A percentile compares a stretch with the other conserved stretches of the same genome.
These are phyloP conservation scores for Lithobates sylvaticus DNA, from an alignment of 2,797 vertebrate species.

Conservation along the genomic window DNA sequence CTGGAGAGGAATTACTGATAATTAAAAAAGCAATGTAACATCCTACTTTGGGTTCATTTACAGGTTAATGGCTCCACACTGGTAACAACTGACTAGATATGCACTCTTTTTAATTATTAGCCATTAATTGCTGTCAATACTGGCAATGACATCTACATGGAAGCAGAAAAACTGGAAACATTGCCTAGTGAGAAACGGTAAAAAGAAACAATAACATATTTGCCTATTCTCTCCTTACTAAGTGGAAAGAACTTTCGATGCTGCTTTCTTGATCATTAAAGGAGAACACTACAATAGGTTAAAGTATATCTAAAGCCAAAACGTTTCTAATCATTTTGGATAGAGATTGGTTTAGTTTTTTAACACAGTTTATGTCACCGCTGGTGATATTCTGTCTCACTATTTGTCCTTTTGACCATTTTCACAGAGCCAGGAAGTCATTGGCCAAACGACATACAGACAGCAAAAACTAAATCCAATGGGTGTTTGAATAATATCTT, in stretches of 20 bases:
- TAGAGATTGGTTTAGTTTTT: too few relatives aligned
- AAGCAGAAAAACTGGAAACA: background rate
- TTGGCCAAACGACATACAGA: too few relatives aligned
- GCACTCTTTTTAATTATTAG: slow-evolving; percentile 51
- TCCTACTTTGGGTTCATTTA: slow-evolving; percentile 51
- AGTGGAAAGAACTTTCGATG: background rate
- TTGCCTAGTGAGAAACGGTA: background rate
- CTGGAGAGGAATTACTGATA: slow-evolving; percentile 48
- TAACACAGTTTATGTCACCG: too few relatives aligned
- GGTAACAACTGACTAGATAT: slow-evolving; percentile 32
- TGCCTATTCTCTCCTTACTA: background rate
- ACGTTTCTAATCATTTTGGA: too few relatives aligned
- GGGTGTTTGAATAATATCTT: too few relatives aligned
- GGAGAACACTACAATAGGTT: too few relatives aligned
- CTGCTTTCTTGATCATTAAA: too few relatives aligned
- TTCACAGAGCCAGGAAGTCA: too few relatives aligned
- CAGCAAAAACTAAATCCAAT: too few relatives aligned
- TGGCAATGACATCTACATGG: slow-evolving; percentile 43
- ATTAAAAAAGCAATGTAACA: slow-evolving; percentile 54
- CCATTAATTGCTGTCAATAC: slow-evolving; percentile 47
- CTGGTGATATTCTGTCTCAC: too few relatives aligned
- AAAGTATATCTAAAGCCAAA: too few relatives aligned
- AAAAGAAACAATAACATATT: background rate
- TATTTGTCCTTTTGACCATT: too few relatives aligned
- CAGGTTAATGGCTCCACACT: slow-evolving; percentile 54